Evolutionary conservation across 2,888 invertebrate species (phyloP).

Genomic region (Lacanobia wlatinum): DNA sequence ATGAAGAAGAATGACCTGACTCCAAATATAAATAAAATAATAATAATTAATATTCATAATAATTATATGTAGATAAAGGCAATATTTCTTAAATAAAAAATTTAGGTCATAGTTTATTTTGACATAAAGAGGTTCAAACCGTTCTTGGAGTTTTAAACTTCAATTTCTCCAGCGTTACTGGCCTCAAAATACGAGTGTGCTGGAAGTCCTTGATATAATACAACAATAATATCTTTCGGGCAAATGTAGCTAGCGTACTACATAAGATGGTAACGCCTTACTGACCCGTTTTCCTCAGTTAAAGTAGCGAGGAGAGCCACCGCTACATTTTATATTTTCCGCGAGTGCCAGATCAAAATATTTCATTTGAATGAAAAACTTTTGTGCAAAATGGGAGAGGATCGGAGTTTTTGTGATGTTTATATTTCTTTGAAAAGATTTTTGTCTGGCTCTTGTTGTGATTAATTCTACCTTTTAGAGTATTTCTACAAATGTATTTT

Average conservation of each 20-base stretch:
- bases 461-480: conserved; percentile 23
- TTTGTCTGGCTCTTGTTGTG: conserved; percentile 11
- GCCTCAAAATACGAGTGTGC: neutral
- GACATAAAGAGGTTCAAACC: neutral
- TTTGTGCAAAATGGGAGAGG: conserved; percentile 51
- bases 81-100: too few species aligned
- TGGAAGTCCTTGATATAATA: conserved; percentile 21
- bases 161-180: neutral
- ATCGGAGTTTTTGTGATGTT: conserved; percentile 36
- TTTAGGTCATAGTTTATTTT: neutral
- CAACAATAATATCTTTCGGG: conserved; percentile 23
- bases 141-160: neutral
- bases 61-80: too few species aligned
- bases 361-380: conserved; percentile 50
- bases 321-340: conserved; percentile 52
- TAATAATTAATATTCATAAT: too few species aligned
- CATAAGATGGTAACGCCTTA: conserved; percentile 27
- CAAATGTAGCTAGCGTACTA: conserved; percentile 11
- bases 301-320: conserved; percentile 29
- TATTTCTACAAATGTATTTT: conserved; percentile 7
- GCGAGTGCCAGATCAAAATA: conserved; percentile 51
- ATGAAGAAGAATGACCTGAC: too few species aligned
- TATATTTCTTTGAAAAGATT: conserved; percentile 36
- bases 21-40: too few species aligned
- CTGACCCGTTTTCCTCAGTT: conserved; percentile 53